phyloP scores from a whole-genome alignment of 2,888 invertebrate species.

The Ornithoptera alexandrae region DNA sequence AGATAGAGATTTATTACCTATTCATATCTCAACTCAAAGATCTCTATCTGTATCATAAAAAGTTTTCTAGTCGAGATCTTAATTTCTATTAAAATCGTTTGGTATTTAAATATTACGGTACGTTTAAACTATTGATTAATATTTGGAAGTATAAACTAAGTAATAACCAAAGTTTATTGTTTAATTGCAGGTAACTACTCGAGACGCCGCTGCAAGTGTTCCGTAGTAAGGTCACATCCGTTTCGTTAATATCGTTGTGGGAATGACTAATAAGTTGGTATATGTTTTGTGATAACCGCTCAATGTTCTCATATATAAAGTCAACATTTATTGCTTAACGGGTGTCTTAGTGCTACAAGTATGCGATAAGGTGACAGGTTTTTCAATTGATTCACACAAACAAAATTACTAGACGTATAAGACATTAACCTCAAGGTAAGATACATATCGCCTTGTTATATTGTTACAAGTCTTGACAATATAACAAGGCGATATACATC shows the following conservation, averaged over 20 bases:
- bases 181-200: conserved; percentile 25
- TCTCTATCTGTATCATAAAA: too few relatives aligned
- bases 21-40: not conserved
- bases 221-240: conserved; percentile 12
- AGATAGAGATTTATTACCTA: not conserved
- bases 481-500: too few relatives aligned
- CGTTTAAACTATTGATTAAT: not conserved
- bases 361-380: too few relatives aligned
- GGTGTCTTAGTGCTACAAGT: too few relatives aligned
- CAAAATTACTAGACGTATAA: too few relatives aligned
- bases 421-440: too few relatives aligned
- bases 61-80: too few relatives aligned
- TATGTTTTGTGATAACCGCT: not conserved
- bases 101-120: too few relatives aligned
- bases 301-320: not conserved
- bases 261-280: conserved; percentile 11
- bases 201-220: conserved; percentile 10
- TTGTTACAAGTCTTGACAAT: too few relatives aligned
- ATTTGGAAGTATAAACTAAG: conserved; percentile 6
- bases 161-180: conserved; percentile 18
- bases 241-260: conserved; percentile 9
- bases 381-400: too few relatives aligned
- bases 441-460: too few relatives aligned
- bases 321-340: not conserved
- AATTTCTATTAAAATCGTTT: too few relatives aligned